Conservation (phyloP, 2,797 vertebrate species). For the Chromis chromis region DNA sequence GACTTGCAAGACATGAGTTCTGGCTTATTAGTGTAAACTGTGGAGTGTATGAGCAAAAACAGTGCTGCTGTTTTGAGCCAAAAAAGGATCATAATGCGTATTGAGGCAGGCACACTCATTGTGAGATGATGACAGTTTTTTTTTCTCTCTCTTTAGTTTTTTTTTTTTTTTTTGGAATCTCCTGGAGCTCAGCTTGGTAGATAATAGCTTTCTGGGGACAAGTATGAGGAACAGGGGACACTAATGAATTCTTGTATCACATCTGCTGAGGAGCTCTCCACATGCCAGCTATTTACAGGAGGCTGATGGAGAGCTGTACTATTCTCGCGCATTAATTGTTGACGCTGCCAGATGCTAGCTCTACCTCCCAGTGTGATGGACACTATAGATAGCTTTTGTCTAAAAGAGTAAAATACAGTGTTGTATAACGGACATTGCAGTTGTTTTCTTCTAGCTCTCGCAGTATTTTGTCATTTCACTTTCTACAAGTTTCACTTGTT, state of each 20-base stretch:
- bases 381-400: slow-evolving; percentile 66
- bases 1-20: slow-evolving; percentile 25
- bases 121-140: slow-evolving; percentile 18
- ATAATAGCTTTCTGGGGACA: slow-evolving; percentile 79
- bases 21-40: slow-evolving; percentile 21
- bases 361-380: slow-evolving; percentile 68
- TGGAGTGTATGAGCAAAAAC: slow-evolving; percentile 7
- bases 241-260: slow-evolving; percentile 80
- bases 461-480: slow-evolving; percentile 16
- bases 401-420: slow-evolving; percentile 48
- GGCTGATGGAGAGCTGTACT: slow-evolving; percentile 75
- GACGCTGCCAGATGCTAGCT: slow-evolving; percentile 75
- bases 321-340: slow-evolving; percentile 79
- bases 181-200: slow-evolving; percentile 43
- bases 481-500: slow-evolving; percentile 13
- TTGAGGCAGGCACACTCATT: slow-evolving; percentile 19
- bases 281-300: slow-evolving; percentile 79
- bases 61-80: slow-evolving; percentile 4
- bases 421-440: slow-evolving; percentile 31
- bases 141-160: not conserved
- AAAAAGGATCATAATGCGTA: slow-evolving; percentile 8
- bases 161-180: slow-evolving; percentile 36
- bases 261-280: slow-evolving; percentile 79
- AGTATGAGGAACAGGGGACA: slow-evolving; percentile 69
- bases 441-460: slow-evolving; percentile 7